phyloP scores from a whole-genome alignment of 2,797 vertebrate species.

The Melanotaenia parkinsoni region DNA sequence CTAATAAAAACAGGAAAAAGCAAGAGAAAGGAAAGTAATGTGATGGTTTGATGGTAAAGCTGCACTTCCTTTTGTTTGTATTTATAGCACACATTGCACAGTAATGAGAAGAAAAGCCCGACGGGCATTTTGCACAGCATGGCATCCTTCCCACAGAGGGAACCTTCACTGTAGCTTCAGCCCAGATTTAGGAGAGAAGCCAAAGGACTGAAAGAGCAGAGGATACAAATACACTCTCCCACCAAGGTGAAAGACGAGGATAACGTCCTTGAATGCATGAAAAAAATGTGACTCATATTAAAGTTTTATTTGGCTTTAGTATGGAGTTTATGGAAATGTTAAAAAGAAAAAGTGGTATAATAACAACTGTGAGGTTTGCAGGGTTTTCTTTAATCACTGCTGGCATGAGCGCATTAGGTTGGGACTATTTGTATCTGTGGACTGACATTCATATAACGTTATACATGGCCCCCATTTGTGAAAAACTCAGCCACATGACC shows the following conservation, averaged over 20 bases:
- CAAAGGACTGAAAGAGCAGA: slow-evolving; percentile 19
- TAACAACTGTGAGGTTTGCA: too few relatives aligned
- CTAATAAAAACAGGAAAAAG: neutral
- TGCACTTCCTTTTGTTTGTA: slow-evolving; percentile 21
- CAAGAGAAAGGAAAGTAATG: neutral
- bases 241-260: slow-evolving; percentile 26
- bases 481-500: too few relatives aligned
- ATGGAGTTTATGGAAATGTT: too few relatives aligned
- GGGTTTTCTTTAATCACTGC: too few relatives aligned
- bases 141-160: slow-evolving; percentile 17
- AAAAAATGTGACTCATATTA: too few relatives aligned
- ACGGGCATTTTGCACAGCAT: slow-evolving; percentile 42
- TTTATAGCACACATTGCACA: slow-evolving; percentile 32
- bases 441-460: too few relatives aligned
- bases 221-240: slow-evolving; percentile 27
- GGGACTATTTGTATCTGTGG: too few relatives aligned
- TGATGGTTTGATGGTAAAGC: slow-evolving; percentile 16
- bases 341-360: too few relatives aligned
- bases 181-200: slow-evolving; percentile 12
- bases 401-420: too few relatives aligned
- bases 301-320: too few relatives aligned
- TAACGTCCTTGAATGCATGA: too few relatives aligned
- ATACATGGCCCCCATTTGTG: too few relatives aligned
- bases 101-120: slow-evolving; percentile 59
- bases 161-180: slow-evolving; percentile 28